Conservation (phyloP, 2,113 vertebrate genomes). For the Mesitornis unicolor region DNA sequence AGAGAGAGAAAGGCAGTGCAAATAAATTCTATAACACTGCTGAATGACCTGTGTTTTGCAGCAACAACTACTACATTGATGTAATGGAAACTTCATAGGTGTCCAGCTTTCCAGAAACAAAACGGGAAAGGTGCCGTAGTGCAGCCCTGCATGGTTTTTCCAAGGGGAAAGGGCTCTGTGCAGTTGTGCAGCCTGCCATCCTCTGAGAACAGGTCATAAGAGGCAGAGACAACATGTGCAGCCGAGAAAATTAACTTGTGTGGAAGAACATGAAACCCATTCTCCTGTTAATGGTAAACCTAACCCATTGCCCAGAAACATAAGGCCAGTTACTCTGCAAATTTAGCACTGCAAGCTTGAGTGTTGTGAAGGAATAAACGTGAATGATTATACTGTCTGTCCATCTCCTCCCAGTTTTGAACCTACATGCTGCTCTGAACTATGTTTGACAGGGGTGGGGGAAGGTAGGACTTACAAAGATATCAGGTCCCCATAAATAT, state of each 20-base stretch:
- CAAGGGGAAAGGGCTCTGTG: neutral
- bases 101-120: neutral
- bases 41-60: conserved; percentile 49
- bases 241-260: neutral
- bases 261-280: neutral
- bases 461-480: neutral
- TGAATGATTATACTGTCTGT: neutral
- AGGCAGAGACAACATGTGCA: neutral
- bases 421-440: neutral
- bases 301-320: neutral
- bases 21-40: conserved; percentile 66
- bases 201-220: neutral
- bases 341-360: conserved; percentile 33
- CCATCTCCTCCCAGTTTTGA: neutral
- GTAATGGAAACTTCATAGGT: conserved; percentile 67
- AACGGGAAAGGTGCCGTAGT: neutral
- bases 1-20: conserved; percentile 25
- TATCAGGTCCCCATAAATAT: neutral
- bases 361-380: neutral
- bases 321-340: neutral
- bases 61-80: conserved; percentile 39
- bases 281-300: conserved; percentile 37
- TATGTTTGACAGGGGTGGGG: neutral
- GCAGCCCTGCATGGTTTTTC: neutral
- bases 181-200: neutral